Conservation (phyloP, 2,113 vertebrate genomes). For the Nyctibius bracteatus region DNA sequence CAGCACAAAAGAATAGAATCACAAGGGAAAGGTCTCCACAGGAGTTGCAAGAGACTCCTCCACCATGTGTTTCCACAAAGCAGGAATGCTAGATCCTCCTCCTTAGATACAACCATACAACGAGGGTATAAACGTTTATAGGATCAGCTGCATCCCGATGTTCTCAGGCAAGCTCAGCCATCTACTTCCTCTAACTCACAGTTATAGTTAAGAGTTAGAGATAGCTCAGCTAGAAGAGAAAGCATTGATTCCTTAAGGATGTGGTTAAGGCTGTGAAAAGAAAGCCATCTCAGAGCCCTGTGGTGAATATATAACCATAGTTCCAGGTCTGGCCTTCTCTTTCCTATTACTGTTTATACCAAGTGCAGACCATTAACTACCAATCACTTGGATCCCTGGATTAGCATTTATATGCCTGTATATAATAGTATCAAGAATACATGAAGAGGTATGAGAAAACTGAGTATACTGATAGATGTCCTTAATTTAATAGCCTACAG, state of each 20-base stretch:
- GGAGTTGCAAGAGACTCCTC: not conserved
- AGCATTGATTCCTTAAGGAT: not conserved
- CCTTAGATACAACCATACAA: not conserved
- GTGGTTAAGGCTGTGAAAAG: not conserved
- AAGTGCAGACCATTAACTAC: not conserved
- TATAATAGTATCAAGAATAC: not conserved
- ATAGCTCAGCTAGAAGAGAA: not conserved
- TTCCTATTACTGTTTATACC: not conserved
- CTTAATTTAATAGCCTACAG: not conserved
- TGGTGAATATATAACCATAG: not conserved
- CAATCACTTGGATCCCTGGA: not conserved
- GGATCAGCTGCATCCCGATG: accelerated
- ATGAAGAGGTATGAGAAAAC: not conserved
- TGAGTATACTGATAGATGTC: not conserved
- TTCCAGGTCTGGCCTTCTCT: not conserved
- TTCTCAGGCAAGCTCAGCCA: not conserved
- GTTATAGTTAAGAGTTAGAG: not conserved
- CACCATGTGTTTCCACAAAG: not conserved
- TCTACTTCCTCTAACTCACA: not conserved
- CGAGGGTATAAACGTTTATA: not conserved
- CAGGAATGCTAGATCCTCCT: not conserved
- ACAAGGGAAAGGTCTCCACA: not conserved
- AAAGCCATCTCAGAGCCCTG: not conserved
- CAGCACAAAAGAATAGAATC: not conserved
- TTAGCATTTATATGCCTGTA: not conserved